Evolutionary conservation across 2,888 invertebrate genomes (phyloP).

Genomic region (Andrena chrysosceles): DNA sequence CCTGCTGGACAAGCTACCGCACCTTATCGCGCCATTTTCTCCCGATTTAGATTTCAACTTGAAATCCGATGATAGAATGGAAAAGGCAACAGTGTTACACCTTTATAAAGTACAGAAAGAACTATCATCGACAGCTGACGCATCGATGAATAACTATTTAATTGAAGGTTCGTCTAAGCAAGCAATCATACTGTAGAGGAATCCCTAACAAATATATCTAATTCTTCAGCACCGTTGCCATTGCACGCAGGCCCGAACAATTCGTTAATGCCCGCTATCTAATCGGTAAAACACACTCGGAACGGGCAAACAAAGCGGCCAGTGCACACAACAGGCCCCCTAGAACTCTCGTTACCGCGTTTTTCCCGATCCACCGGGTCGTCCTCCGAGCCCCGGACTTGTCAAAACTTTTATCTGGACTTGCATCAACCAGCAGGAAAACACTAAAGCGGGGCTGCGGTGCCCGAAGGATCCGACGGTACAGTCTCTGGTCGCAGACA

Average conservation of each 20-base stretch:
- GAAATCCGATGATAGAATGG: neutral
- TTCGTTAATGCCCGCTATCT: slow-evolving; percentile 21
- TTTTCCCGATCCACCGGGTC: neutral
- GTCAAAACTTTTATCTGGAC: slow-evolving; percentile 80
- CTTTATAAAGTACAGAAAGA: too few relatives aligned
- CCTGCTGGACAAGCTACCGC: neutral
- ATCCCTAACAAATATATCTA: neutral
- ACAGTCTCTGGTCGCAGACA: slow-evolving; percentile 41
- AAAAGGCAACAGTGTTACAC: too few relatives aligned
- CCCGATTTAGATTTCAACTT: neutral
- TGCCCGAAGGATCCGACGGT: slow-evolving; percentile 37
- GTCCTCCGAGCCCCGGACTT: slow-evolving; percentile 54
- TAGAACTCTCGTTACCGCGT: slow-evolving; percentile 24
- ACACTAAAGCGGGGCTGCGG: slow-evolving; percentile 60
- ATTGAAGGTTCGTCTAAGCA: too few relatives aligned
- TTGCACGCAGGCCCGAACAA: slow-evolving; percentile 1
- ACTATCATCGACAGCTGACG: too few relatives aligned
- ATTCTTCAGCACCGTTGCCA: neutral
- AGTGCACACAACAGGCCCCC: neutral
- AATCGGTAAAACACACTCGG: slow-evolving; percentile 24
- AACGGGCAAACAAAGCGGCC: slow-evolving; percentile 33
- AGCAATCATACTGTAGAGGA: too few relatives aligned
- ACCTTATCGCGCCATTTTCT: neutral
- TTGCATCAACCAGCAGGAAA: slow-evolving; percentile 72
- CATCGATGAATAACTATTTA: too few relatives aligned